Base-by-base conservation (phyloP, 2,113 vertebrate species). In the Corvus moneduloides region DNA sequence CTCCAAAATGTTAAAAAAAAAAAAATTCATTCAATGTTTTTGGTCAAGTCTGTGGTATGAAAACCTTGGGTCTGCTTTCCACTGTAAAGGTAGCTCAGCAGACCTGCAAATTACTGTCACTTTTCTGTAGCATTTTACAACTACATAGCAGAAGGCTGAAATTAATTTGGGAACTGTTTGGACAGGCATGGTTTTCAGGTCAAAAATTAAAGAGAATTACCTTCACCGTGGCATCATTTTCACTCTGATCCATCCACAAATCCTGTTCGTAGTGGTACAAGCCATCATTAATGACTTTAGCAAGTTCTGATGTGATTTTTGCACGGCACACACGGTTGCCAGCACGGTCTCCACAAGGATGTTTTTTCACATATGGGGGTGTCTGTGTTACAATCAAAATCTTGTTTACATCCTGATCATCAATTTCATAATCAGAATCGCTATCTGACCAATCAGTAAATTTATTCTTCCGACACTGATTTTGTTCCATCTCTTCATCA, bases 361-460 rank as follows among this genome's bases (percentile, higher is more conserved):
- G 97, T 64, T 98, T 98, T 94, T 94, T 98, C 95, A 98, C 46
- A 46, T 97, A 97, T 6, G 98, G 97, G 56, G 98, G 97, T 18
- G 97, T 98, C 95, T 98, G 98, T 83, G 97, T 98, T 78, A 98
- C 97, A 93, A 98, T 98, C 94, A 98, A 95, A 96, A 98, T 98
- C 94, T 98, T 98, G 76, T 98, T 98, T 72, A 98, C 17, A 43
- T 98, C 98, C 71, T 98, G 97, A 84, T 98, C 98, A 93, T 98
- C 97, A 75, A 98, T 98, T 97, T 98, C 98, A 95, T 97, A 98
- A 95, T 98, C 97, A 1, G 98, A 98, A 93, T 98, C 98, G 2
- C 97, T 97, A 80, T 98, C 98, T 87, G 97, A 98, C 97, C 98
- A 98, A 79, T 98, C 97, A 61, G 90, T 95, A 78, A 98, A 98